Percentiles rank a stretch among this genome's conserved stretches.
These are phyloP conservation scores for Acipenser ruthenus DNA, from an alignment of 2,797 vertebrate species.

Conservation along the genomic window DNA sequence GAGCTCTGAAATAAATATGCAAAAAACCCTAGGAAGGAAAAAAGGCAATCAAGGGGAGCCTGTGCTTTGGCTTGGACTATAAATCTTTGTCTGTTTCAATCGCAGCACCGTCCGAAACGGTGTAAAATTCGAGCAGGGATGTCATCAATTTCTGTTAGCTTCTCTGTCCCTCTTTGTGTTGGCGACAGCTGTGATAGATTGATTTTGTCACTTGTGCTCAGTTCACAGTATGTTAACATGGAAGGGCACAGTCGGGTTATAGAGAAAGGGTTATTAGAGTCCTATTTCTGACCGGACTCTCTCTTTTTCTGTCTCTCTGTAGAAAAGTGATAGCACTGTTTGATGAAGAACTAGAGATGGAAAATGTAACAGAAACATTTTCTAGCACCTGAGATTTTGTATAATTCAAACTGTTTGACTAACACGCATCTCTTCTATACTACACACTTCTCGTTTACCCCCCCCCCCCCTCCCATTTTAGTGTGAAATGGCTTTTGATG, in stretches of 20 bases:
- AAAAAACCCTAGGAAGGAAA: constrained; percentile 68
- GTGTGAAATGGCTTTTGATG: no score
- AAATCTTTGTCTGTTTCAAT: constrained; percentile 99
- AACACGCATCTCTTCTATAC: no score
- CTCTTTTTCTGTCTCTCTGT: constrained; percentile 47
- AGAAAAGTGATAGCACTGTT: constrained; percentile 16
- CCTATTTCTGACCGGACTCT: constrained; percentile 64
- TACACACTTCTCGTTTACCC: no score
- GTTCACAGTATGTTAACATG: constrained; percentile 99
- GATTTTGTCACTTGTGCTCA: constrained; percentile 95
- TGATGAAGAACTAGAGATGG: neutral
- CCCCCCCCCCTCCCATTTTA: no score
- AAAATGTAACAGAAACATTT: neutral
- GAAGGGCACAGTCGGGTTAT: constrained; percentile 91
- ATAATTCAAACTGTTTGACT: no score
- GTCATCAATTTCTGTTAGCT: constrained; percentile 99
- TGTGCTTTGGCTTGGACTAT: constrained; percentile 77
- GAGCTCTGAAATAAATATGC: constrained; percentile 93
- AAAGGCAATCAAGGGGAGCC: constrained; percentile 91
- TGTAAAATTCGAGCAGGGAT: constrained; percentile 93
- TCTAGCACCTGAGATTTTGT: no score
- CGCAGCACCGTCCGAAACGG: constrained; percentile 83
- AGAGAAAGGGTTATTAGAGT: constrained; percentile 79
- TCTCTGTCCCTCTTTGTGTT: constrained; percentile 92
- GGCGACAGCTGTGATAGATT: constrained; percentile 83